A percentile compares a stretch with the other conserved stretches of the same genome.
phyloP scores from a whole-genome alignment of 2,888 invertebrate species.

The Scaptomyza reducta region DNA sequence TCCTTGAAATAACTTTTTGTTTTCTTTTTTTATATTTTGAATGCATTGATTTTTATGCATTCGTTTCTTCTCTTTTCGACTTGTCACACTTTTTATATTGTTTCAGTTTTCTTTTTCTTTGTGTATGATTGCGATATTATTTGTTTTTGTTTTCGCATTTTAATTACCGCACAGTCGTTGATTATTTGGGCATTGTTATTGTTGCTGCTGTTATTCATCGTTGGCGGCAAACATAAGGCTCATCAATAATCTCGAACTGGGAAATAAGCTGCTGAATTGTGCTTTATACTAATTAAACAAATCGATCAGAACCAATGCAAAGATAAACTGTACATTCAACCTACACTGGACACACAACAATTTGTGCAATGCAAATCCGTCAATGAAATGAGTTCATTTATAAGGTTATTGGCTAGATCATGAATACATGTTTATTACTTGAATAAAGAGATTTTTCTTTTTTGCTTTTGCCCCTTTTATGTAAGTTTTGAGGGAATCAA shows the following conservation, averaged over 20 bases:
- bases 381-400: constrained; percentile 20
- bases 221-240: constrained; percentile 10
- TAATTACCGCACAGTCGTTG: constrained; percentile 54
- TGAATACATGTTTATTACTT: constrained; percentile 21
- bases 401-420: constrained; percentile 8
- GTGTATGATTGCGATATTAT: constrained; percentile 18
- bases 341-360: constrained; percentile 1
- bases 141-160: constrained; percentile 39
- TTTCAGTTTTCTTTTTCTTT: constrained; percentile 23
- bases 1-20: constrained; percentile 52
- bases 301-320: constrained; percentile 24
- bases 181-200: constrained; percentile 53
- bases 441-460: constrained; percentile 29
- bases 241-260: constrained; percentile 35
- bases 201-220: constrained; percentile 21
- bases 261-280: constrained; percentile 11
- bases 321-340: constrained; percentile 20
- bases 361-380: constrained; percentile 44
- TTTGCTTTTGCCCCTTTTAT: constrained; percentile 7
- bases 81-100: constrained; percentile 43
- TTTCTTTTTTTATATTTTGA: constrained; percentile 23
- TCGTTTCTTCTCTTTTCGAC: constrained; percentile 12
- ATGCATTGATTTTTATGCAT: constrained; percentile 51
- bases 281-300: constrained; percentile 24
- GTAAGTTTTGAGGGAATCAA: constrained; percentile 23